phyloP scores from a whole-genome alignment of 2,113 vertebrate genomes.

The Hippolais icterina region DNA sequence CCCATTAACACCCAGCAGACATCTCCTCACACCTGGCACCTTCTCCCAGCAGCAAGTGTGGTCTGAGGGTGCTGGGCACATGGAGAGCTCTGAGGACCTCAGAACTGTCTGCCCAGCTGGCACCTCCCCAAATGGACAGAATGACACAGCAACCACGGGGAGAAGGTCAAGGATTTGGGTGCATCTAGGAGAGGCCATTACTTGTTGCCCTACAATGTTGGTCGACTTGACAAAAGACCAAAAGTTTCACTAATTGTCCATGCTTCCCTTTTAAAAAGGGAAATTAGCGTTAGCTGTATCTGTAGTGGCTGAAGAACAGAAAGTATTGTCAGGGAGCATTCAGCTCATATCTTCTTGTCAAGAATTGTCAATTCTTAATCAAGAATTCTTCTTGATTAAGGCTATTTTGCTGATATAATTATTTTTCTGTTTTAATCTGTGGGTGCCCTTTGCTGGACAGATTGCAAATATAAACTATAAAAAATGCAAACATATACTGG shows the following conservation, averaged over 20 bases:
- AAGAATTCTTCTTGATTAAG: neutral
- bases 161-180: neutral
- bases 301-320: neutral
- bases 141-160: neutral
- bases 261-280: conserved; percentile 12
- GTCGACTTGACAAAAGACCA: neutral
- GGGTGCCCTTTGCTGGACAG: neutral
- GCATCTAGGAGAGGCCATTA: neutral
- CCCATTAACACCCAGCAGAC: neutral
- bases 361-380: too few relatives aligned
- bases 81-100: neutral
- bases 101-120: neutral
- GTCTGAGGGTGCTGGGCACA: neutral
- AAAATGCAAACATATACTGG: neutral
- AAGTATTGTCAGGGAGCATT: neutral
- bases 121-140: neutral
- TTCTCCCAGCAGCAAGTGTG: neutral
- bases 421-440: neutral
- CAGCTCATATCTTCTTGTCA: neutral
- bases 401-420: neutral
- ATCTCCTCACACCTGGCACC: neutral
- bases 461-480: neutral
- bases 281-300: neutral
- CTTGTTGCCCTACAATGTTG: neutral
- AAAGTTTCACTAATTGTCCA: neutral